Evolutionary conservation across 2,113 vertebrate species (phyloP).

Genomic region (Coptodon bakossiorum): DNA sequence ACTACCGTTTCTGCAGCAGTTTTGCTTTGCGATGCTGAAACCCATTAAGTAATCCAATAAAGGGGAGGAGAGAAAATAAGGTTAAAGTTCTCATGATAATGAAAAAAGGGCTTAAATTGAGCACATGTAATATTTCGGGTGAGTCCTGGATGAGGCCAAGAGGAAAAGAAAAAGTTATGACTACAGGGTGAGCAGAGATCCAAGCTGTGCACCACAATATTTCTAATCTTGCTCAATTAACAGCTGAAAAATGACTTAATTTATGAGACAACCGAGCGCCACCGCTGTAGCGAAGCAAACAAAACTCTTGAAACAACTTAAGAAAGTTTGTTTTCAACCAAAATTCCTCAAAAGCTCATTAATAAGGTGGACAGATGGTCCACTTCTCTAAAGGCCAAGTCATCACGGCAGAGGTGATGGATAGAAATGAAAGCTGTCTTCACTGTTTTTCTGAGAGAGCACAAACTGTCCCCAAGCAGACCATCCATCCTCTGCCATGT

Average conservation of each 20-base stretch:
- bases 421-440: conserved; percentile 29
- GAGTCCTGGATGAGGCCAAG: neutral
- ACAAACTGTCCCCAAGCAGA: conserved; percentile 18
- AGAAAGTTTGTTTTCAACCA: neutral
- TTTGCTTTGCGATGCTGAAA: conserved; percentile 13
- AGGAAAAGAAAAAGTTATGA: neutral
- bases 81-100: conserved; percentile 35
- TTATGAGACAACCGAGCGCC: neutral
- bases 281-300: neutral
- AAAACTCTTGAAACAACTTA: neutral
- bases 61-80: conserved; percentile 5
- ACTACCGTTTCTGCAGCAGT: conserved; percentile 18
- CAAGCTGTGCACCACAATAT: neutral
- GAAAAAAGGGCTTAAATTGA: neutral
- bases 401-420: conserved; percentile 23
- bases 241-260: neutral
- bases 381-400: neutral
- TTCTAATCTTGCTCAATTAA: neutral
- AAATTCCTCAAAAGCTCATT: neutral
- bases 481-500: conserved; percentile 15
- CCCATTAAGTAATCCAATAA: conserved; percentile 34
- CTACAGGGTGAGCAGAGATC: neutral
- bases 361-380: neutral
- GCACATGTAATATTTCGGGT: conserved; percentile 5
- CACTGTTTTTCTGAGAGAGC: conserved; percentile 3